A percentile compares a stretch with the other conserved stretches of the same genome.
These are phyloP conservation scores for Epinephelus lanceolatus DNA, from an alignment of 2,113 vertebrate genomes.

Conservation along the genomic window DNA sequence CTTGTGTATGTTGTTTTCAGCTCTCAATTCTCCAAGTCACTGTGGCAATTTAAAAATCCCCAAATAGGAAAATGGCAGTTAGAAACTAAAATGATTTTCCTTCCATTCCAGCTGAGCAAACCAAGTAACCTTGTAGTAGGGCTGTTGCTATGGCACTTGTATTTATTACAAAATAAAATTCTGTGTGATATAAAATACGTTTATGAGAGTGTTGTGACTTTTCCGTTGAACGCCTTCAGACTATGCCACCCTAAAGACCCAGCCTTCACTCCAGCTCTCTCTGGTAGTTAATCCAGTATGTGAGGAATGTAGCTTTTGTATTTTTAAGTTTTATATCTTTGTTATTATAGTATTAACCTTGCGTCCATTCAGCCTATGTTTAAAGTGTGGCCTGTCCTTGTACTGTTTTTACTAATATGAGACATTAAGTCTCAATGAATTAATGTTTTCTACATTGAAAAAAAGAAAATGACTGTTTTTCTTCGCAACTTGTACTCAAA, in stretches of 20 bases:
- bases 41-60: neutral
- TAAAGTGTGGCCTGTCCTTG: neutral
- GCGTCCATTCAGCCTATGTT: neutral
- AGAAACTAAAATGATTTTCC: neutral
- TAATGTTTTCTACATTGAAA: slow-evolving; percentile 9
- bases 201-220: slow-evolving; percentile 2
- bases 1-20: neutral
- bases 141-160: slow-evolving; percentile 22
- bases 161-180: neutral
- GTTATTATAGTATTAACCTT: slow-evolving; percentile 22
- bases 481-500: slow-evolving; percentile 11
- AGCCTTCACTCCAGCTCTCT: neutral
- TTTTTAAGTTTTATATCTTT: slow-evolving; percentile 22
- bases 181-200: neutral
- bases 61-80: neutral
- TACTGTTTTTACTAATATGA: slow-evolving; percentile 5
- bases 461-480: slow-evolving; percentile 16
- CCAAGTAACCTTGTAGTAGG: neutral
- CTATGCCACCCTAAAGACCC: slow-evolving; percentile 7
- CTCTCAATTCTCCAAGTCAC: neutral
- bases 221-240: neutral
- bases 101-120: neutral
- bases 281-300: slow-evolving; percentile 10
- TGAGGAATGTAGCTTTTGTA: neutral
- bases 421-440: slow-evolving; percentile 19